Evolutionary conservation across 2,888 invertebrate species (phyloP).

Genomic region (Teleiodes luculella): DNA sequence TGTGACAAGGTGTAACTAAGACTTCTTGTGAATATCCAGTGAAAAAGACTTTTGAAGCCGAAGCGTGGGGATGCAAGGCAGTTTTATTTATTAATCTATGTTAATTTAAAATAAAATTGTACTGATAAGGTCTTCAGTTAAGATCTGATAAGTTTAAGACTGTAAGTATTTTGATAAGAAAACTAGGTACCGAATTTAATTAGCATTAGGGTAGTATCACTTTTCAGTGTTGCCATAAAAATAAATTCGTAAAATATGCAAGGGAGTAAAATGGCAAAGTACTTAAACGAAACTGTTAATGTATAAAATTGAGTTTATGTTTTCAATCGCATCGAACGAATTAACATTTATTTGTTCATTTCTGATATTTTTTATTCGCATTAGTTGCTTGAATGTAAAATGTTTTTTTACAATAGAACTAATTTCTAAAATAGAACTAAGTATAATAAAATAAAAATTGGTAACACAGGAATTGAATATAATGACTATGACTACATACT

Average conservation of each 20-base stretch:
- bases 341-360: no score
- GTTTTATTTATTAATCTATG: conserved; percentile 13
- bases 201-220: not conserved
- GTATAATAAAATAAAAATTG: no score
- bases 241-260: not conserved
- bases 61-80: conserved; percentile 1
- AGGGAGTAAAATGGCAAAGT: conserved; percentile 17
- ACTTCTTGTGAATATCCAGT: not conserved
- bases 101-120: not conserved
- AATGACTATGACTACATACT: no score
- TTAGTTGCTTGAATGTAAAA: no score
- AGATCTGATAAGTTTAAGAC: conserved; percentile 11
- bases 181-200: not conserved
- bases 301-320: no score
- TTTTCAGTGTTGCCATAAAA: conserved; percentile 13
- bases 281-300: conserved; percentile 10
- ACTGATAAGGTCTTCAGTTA: not conserved
- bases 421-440: not conserved
- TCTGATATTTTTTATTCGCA: no score
- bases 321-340: no score
- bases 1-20: not conserved
- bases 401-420: no score
- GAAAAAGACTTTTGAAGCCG: conserved; percentile 2
- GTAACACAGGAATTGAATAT: no score
- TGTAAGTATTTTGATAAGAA: not conserved